phyloP scores from a whole-genome alignment of 2,888 invertebrate genomes.

The Eristalis intricaria region DNA sequence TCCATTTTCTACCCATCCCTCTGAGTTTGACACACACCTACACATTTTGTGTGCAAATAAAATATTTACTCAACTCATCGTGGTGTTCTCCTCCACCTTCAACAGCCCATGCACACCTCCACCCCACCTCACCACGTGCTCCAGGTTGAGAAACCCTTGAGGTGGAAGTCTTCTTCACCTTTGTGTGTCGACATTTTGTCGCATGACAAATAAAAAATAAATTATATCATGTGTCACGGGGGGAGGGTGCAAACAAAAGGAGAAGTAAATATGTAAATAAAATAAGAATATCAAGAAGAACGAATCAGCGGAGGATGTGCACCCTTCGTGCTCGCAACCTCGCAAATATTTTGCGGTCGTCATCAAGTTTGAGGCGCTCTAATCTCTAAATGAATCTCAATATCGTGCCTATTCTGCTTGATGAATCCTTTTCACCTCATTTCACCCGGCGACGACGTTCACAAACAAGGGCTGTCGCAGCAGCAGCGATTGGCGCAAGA shows the following conservation, averaged over 20 bases:
- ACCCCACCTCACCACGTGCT: background rate
- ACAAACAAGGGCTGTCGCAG: slow-evolving; percentile 6
- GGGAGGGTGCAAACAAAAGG: background rate
- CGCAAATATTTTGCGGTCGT: slow-evolving; percentile 3
- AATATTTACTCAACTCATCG: slow-evolving; percentile 51
- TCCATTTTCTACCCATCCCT: background rate
- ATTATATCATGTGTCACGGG: slow-evolving; percentile 19
- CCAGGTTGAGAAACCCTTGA: slow-evolving; percentile 24
- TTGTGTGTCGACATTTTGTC: slow-evolving; percentile 44
- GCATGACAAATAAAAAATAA: slow-evolving; percentile 39
- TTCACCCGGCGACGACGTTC: background rate
- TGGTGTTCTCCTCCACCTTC: background rate
- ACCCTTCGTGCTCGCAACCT: background rate
- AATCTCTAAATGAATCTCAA: slow-evolving; percentile 20
- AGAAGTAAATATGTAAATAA: background rate
- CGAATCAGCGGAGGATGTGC: background rate
- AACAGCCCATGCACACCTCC: background rate
- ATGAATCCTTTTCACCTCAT: slow-evolving; percentile 23
- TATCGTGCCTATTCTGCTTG: slow-evolving; percentile 9
- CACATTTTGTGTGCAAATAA: slow-evolving; percentile 38
- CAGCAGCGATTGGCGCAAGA: slow-evolving; percentile 9
- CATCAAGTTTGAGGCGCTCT: slow-evolving; percentile 8
- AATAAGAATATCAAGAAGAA: background rate
- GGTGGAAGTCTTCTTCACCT: slow-evolving; percentile 51
- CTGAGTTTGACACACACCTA: background rate